These are phyloP conservation scores for Todus mexicanus DNA, from an alignment of 2,797 vertebrate species.

Conservation along the genomic window DNA sequence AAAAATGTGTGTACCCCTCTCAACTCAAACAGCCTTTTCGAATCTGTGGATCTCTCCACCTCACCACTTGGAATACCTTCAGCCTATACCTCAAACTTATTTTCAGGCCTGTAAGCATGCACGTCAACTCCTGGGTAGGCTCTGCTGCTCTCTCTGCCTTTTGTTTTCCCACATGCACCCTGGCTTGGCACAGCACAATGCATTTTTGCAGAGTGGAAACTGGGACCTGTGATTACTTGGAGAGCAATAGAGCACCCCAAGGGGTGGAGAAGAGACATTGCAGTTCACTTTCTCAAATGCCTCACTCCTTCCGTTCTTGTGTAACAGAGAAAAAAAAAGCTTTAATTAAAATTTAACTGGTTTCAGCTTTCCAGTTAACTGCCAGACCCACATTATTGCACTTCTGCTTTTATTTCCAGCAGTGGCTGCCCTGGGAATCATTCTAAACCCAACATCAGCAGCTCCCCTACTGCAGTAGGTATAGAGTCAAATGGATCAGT, in stretches of 20 bases:
- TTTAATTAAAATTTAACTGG: not conserved
- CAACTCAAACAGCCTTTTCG: not conserved
- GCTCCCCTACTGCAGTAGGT: not conserved
- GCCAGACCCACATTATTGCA: not conserved
- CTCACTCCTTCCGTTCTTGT: not conserved
- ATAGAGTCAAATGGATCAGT: not conserved
- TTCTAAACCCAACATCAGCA: not conserved
- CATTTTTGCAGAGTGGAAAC: not conserved
- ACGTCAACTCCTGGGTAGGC: not conserved
- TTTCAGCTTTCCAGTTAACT: not conserved
- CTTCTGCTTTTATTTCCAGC: not conserved
- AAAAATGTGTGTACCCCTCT: fast-evolving
- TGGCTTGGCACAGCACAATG: not conserved
- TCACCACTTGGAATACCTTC: not conserved
- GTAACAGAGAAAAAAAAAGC: not conserved
- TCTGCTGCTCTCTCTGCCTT: not conserved
- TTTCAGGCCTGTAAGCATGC: not conserved
- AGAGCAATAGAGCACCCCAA: not conserved
- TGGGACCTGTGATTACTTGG: not conserved
- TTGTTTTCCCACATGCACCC: not conserved
- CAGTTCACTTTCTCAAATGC: not conserved
- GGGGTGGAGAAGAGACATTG: not conserved
- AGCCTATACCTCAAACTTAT: not conserved
- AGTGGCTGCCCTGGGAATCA: not conserved
- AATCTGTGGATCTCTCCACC: not conserved